phyloP scores from a whole-genome alignment of 2,113 vertebrate species.

The Pangasianodon gigas region DNA sequence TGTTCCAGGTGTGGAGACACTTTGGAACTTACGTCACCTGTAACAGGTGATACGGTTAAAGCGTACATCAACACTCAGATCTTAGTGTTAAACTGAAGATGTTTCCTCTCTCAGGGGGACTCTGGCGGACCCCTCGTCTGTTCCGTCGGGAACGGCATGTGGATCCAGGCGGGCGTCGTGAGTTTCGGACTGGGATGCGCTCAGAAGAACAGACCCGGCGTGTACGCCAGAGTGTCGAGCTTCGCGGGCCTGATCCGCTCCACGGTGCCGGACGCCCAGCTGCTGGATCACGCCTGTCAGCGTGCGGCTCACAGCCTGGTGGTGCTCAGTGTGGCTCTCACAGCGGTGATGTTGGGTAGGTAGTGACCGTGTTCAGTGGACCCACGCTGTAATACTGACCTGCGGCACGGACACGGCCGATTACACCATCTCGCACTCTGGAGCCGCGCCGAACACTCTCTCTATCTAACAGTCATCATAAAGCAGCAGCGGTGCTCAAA shows the following conservation, averaged over 20 bases:
- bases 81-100: neutral
- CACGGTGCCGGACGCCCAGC: slow-evolving; percentile 47
- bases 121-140: slow-evolving; percentile 64
- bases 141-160: slow-evolving; percentile 49
- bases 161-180: slow-evolving; percentile 63
- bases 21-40: neutral
- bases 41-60: neutral
- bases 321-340: slow-evolving; percentile 35
- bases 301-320: neutral
- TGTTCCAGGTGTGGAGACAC: neutral
- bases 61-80: neutral
- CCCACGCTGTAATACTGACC: neutral
- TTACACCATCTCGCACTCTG: neutral
- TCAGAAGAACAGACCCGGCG: slow-evolving; percentile 54
- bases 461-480: neutral
- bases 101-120: slow-evolving; percentile 55
- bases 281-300: slow-evolving; percentile 20
- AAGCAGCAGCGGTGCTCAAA: neutral
- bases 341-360: slow-evolving; percentile 14
- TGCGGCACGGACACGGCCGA: neutral
- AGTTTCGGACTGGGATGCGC: slow-evolving; percentile 63
- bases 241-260: slow-evolving; percentile 44
- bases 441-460: neutral
- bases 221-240: slow-evolving; percentile 58
- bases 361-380: neutral